Base-by-base conservation (phyloP, 2,113 vertebrate genomes). In the Hirundichthys speculiger region DNA sequence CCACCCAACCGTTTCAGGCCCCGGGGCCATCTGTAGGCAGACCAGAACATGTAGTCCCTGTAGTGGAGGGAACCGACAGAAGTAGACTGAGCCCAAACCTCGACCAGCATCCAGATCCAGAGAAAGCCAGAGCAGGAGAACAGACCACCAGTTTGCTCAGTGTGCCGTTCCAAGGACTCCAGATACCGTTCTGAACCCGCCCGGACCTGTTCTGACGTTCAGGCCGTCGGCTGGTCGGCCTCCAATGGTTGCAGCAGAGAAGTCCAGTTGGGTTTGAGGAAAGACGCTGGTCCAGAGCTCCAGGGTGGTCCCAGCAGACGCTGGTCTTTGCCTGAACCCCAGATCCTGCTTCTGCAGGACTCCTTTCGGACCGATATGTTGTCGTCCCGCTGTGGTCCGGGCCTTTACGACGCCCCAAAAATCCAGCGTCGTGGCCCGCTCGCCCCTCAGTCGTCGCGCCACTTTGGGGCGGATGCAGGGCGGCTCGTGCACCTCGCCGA, bases 31-130 rank as follows among this genome's bases (percentile, higher is more conserved):
- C 75, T 18, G 46, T 56, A 8, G 30, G 56, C 30, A 70, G 25
- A 46, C 55, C 80, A 62, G 69, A 84, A n/a, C n/a, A n/a, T n/a
- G n/a, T n/a, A n/a, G n/a, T n/a, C 18, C 68, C 79, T 34, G 67
- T 79, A 16, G 45, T 69, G 22, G 81, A 79, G 51, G 80, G 73
- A 69, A 55, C 39, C 3, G 69, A 80, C 21, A 68, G 30, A 59
- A 39, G 57, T 55, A 79, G 38, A 34, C 6, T 54, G 63, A 63
- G 50, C 48, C 39, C 47, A 24, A 27, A 54, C 24, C 53, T 27
- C n/a, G 41, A 63, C 14, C 75, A 38, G 24, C 11, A 18, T 53
- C 34, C 38, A 60, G 41, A 60, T 25, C 24, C 15, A 34, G 25
- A 18, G 24, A 58, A 60, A 69, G n/a, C 3, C 53, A 60, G 54